Evolutionary conservation across 2,113 vertebrate genomes (phyloP).

Genomic region (Smithornis capensis): DNA sequence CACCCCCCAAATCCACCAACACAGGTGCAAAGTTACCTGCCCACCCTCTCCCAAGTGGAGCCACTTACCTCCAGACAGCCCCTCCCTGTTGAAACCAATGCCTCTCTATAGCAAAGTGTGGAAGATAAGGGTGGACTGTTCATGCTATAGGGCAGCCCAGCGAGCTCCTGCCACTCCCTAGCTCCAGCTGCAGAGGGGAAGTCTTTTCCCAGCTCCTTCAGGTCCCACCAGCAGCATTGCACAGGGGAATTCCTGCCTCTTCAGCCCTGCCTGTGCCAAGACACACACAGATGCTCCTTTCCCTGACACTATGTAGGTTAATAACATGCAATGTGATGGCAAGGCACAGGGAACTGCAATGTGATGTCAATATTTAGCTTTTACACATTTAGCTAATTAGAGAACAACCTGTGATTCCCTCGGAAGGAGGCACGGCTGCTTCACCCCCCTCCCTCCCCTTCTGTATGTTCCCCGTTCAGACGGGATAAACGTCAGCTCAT

Average conservation of each 20-base stretch:
- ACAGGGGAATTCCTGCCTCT: background rate
- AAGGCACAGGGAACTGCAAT: background rate
- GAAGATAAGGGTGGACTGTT: background rate
- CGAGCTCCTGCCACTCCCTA: background rate
- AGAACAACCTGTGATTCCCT: slow-evolving; percentile 32
- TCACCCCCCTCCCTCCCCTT: background rate
- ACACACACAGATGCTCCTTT: slow-evolving; percentile 51
- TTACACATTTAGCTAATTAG: slow-evolving; percentile 58
- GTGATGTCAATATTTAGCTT: slow-evolving; percentile 50
- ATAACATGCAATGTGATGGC: slow-evolving; percentile 45
- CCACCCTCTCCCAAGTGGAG: background rate
- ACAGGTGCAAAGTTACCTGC: background rate
- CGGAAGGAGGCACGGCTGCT: background rate
- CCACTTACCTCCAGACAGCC: background rate
- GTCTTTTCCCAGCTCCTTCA: background rate
- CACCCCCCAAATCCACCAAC: background rate
- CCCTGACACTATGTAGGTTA: slow-evolving; percentile 57
- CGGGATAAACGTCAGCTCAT: slow-evolving; percentile 25
- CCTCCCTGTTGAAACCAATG: background rate
- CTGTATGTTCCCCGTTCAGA: background rate
- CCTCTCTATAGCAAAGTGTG: background rate
- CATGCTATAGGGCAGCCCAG: background rate
- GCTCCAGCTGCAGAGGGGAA: background rate
- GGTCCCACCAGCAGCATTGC: background rate
- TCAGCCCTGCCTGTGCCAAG: slow-evolving; percentile 30